Percentiles rank a stretch among this genome's conserved stretches.
Evolutionary conservation across 2,888 invertebrate genomes (phyloP).

Genomic region (Subacronicta megacephala): DNA sequence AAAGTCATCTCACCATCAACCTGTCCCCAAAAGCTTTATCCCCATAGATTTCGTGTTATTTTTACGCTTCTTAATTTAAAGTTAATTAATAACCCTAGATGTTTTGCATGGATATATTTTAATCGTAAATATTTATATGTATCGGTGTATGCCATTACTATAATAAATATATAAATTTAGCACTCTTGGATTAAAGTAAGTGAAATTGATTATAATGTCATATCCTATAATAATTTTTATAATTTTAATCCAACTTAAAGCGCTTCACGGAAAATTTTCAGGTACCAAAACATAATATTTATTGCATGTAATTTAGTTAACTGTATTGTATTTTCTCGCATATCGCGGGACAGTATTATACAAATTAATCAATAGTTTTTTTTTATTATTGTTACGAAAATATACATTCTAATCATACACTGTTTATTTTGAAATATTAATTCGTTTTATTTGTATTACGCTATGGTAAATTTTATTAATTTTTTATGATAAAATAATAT

Average conservation of each 20-base stretch:
- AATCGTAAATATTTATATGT: constrained; percentile 33
- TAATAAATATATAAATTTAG: constrained; percentile 18
- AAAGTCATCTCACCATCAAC: constrained; percentile 54
- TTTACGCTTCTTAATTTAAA: constrained; percentile 78
- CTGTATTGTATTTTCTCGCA: not conserved
- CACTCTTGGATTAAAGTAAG: constrained; percentile 54
- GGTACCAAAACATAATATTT: constrained; percentile 37
- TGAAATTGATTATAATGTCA: constrained; percentile 27
- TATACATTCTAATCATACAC: not conserved
- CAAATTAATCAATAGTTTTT: too few species aligned
- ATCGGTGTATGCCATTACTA: constrained; percentile 28
- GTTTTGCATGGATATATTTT: constrained; percentile 66
- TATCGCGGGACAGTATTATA: constrained; percentile 9
- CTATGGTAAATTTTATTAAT: not conserved
- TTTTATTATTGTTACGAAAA: not conserved
- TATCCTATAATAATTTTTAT: constrained; percentile 38
- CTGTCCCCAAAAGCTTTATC: constrained; percentile 77
- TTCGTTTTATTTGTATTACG: not conserved
- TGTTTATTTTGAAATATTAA: not conserved
- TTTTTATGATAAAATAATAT: constrained; percentile 1
- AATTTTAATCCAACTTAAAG: constrained; percentile 44
- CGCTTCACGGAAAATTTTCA: constrained; percentile 41
- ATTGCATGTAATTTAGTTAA: constrained; percentile 12
- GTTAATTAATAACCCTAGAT: constrained; percentile 54
- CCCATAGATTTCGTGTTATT: constrained; percentile 80